A percentile compares a stretch with the other conserved stretches of the same genome.
Conservation (phyloP, 2,797 vertebrate species). For the Schizopygopsis pylzovi region DNA sequence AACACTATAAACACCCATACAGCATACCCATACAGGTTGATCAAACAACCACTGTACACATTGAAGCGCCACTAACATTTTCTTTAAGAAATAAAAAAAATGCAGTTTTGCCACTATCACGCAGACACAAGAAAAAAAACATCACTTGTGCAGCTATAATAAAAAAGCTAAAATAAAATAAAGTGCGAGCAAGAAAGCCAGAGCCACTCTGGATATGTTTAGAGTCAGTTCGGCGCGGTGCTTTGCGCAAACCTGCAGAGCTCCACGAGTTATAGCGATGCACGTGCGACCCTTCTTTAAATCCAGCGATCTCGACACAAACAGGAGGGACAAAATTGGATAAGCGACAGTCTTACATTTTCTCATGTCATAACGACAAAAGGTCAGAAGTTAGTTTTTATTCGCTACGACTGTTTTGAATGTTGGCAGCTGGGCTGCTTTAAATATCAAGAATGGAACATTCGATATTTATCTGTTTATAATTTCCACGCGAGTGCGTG, state of each 20-base stretch:
- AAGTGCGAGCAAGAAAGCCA: neutral
- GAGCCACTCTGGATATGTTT: neutral
- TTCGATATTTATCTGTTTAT: neutral
- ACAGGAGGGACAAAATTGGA: constrained; percentile 11
- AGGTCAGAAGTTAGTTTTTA: constrained; percentile 19
- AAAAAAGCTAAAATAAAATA: neutral
- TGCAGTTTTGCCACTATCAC: neutral
- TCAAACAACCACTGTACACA: neutral
- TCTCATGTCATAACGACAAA: neutral
- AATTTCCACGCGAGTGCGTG: neutral
- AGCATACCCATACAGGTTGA: no score
- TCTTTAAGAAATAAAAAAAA: neutral
- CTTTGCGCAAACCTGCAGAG: neutral
- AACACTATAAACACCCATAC: neutral
- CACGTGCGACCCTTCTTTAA: constrained; percentile 6
- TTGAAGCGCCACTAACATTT: neutral
- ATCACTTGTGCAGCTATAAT: neutral
- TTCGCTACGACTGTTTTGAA: neutral
- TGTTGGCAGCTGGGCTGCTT: neutral
- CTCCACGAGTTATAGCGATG: constrained; percentile 21
- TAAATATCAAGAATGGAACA: neutral
- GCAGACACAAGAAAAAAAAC: neutral
- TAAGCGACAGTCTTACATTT: neutral
- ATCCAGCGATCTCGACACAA: neutral
- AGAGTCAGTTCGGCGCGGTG: neutral